Evolutionary conservation across 2,888 invertebrate genomes (phyloP), one percentile per base, ranked within the genome.

Genomic region (Caenorhabditis wallacei): DNA sequence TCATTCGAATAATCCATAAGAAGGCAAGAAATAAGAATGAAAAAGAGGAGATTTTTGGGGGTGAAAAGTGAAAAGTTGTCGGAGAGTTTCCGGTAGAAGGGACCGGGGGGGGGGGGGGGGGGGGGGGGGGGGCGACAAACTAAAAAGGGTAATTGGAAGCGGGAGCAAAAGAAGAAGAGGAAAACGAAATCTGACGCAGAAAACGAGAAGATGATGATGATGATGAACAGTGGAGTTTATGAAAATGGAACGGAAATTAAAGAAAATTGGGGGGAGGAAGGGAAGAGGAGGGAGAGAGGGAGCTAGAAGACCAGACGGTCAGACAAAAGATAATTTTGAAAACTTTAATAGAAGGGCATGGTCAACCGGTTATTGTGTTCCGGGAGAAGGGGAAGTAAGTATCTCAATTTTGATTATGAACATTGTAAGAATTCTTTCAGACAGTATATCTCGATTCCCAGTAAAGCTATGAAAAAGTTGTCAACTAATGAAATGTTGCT

Each of bases 81-180:
- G 63, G 64, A 56, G 74, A 48, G 74, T 74, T 74, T 74, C 74
- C 74, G 74, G 74, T 74, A 74, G 64, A 63, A 74, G 43, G 64
- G 54, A 53, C 54, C 37, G 24, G 53, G 35, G 7, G 37, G 37
- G 48, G 48, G 30, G 37, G 72, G 20, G 48, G 48, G 30, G 37
- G 24, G 53, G 35, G 7, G 37, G 37, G 48, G 48, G 30, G 37
- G 72, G 20, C 74, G 74, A 30, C 30, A 30, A n/a, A 64, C 74
- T 74, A 74, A 74, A 74, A 74, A 64, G 74, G 74, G 74, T 74
- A 74, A 74, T 74, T 74, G 74, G 74, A 74, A 74, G 64, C 74
- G 56, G 63, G 48, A 54, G 48, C n/a, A 48, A n/a, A 56, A 43
- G n/a, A 46, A 20, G n/a, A 59, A 51, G 35, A 51, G 51, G 54